Percentiles rank a stretch among this genome's conserved stretches.
Conservation (phyloP, 2,113 vertebrate species). For the Lepisosteus oculatus region DNA sequence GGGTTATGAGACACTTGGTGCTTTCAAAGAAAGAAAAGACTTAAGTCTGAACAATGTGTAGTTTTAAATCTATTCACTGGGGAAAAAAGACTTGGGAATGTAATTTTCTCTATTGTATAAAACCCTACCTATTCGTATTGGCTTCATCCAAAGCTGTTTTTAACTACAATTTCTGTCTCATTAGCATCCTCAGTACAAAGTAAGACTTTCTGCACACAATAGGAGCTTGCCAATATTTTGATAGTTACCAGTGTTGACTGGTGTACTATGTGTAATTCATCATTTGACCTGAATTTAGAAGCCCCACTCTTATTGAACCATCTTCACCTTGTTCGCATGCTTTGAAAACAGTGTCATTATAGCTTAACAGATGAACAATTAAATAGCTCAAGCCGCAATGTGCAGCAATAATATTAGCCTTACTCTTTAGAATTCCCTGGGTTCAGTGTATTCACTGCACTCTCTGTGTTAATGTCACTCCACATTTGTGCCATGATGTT, state of each 20-base stretch:
- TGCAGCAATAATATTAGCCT: background rate
- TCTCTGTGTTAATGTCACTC: background rate
- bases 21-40: conserved; percentile 8
- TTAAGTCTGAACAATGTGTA: background rate
- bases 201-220: no score
- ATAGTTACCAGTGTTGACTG: background rate
- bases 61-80: conserved; percentile 8
- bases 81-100: background rate
- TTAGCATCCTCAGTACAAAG: background rate
- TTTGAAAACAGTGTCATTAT: background rate
- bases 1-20: background rate
- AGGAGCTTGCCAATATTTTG: background rate
- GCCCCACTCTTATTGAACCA: no score
- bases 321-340: background rate
- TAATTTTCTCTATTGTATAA: background rate
- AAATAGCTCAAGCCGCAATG: background rate
- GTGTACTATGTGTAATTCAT: background rate
- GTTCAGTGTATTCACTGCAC: background rate
- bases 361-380: background rate
- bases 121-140: background rate
- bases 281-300: background rate
- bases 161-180: background rate
- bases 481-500: background rate
- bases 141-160: background rate
- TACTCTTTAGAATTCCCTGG: background rate